These are phyloP conservation scores for Pteronotus mesoamericanus DNA, from an alignment of 2,797 vertebrate genomes.

Conservation along the genomic window DNA sequence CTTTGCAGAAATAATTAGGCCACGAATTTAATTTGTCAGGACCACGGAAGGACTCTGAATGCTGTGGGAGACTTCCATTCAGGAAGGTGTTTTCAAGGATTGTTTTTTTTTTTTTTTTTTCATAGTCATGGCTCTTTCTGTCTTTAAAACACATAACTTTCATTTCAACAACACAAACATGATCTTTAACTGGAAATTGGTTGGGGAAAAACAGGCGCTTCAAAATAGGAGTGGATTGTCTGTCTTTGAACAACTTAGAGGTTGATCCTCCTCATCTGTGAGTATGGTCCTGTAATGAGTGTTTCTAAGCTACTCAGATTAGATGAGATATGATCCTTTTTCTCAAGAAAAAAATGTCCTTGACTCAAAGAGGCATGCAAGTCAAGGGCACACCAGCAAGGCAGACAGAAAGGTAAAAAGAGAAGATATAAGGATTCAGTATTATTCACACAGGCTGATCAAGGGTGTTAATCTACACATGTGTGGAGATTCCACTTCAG, in stretches of 20 bases:
- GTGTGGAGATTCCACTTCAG: rapidly evolving
- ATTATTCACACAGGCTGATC: neutral
- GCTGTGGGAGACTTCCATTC: neutral
- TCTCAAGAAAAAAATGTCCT: conserved; percentile 9
- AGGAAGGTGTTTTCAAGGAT: neutral
- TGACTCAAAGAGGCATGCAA: neutral
- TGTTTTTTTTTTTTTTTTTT: neutral
- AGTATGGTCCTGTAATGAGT: neutral
- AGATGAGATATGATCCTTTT: neutral
- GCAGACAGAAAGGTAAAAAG: neutral
- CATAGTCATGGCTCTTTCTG: neutral
- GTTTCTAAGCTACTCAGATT: neutral
- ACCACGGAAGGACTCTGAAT: neutral
- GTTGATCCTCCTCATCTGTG: neutral
- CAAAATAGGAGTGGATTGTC: neutral
- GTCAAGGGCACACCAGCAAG: neutral
- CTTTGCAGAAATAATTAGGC: neutral
- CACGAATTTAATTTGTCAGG: conserved; percentile 29
- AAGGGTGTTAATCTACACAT: rapidly evolving
- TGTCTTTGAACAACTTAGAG: neutral
- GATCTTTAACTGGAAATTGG: neutral
- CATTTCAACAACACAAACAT: conserved; percentile 6
- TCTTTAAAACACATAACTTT: conserved; percentile 23
- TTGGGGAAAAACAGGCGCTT: neutral
- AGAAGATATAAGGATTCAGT: neutral